Evolutionary conservation across 2,888 invertebrate genomes (phyloP), one percentile per base, ranked within the genome.

Genomic region (Allacma fusca): DNA sequence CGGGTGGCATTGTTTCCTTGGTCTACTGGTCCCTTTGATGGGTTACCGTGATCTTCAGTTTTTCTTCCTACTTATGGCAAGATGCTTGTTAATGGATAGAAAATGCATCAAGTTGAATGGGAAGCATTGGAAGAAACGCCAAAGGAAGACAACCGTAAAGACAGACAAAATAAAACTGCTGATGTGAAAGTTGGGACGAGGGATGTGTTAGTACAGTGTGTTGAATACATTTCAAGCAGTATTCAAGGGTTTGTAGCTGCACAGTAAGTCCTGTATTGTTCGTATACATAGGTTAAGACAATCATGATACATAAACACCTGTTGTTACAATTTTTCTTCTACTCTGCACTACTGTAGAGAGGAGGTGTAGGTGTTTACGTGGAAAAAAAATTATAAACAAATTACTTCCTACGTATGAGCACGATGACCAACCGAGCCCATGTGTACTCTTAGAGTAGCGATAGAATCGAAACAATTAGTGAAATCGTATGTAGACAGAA

Each of bases 1-100:
- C 71, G 57, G 71, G 34, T 74, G 73, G 64, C 73, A 74, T 64
- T 74, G 62, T 64, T 74, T 64, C 62, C 64, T 62, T 74, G 73
- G 73, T 74, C 73, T 74, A 74, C 73, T 74, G 73, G 64, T 74
- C 64, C 73, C 73, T 64, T 74, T 74, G 73, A 74, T 74, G 73
- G 73, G 59, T 44, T 29, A 72, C 72, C 72, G 72, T 72, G 72
- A 59, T 50, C 59, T 44, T 70, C 40, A 28, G 50, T 50, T 50
- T 50, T 50, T 50, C 50, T 50, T 50, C 50, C 50, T 50, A 50
- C 50, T 50, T 50, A 50, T 28, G 24, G 65, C 16, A 19, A 65
- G 13, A 65, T 23, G 26, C 65, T 65, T 65, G 65, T 65, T 65
- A 28, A 65, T 65, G 65, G 65, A 65, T 26, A 65, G 29, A 50